Evolutionary conservation across 2,113 vertebrate species (phyloP).

Genomic region (Trematocara stigmaticum): DNA sequence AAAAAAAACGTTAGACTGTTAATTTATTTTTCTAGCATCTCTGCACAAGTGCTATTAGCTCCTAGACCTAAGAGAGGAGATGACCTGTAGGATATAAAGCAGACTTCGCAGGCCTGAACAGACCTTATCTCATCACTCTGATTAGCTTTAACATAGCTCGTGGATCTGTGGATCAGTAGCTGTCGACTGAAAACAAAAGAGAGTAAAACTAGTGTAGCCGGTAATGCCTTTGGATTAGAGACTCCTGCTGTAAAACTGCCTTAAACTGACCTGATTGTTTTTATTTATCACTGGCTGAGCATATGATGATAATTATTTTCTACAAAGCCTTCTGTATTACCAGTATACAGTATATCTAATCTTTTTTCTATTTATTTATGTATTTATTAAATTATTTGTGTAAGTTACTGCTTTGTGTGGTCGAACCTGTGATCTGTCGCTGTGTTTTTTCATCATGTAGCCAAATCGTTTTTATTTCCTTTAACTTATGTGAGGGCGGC

Average conservation of each 20-base stretch:
- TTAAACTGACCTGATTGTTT: conserved; percentile 75
- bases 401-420: conserved; percentile 78
- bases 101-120: conserved; percentile 71
- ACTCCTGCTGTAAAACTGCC: conserved; percentile 77
- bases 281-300: conserved; percentile 64
- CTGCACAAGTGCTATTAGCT: conserved; percentile 74
- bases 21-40: conserved; percentile 68
- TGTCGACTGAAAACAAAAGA: conserved; percentile 58
- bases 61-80: conserved; percentile 76
- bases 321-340: conserved; percentile 61
- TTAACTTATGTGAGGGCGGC: conserved; percentile 20
- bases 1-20: conserved; percentile 55
- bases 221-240: conserved; percentile 83
- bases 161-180: conserved; percentile 82
- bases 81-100: conserved; percentile 50
- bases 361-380: conserved; percentile 90
- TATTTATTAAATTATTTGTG: conserved; percentile 76
- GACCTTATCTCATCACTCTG: conserved; percentile 63
- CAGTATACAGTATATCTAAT: conserved; percentile 67
- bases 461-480: conserved; percentile 50
- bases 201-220: conserved; percentile 81
- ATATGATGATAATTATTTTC: conserved; percentile 68
- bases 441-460: conserved; percentile 77
- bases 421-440: conserved; percentile 48
- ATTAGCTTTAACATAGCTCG: conserved; percentile 90